A percentile compares a stretch with the other conserved stretches of the same genome.
Evolutionary conservation across 30 jellyfish, hydroid and myxozoan species (phyloP).

Genomic region (Aurelia coerulea): DNA sequence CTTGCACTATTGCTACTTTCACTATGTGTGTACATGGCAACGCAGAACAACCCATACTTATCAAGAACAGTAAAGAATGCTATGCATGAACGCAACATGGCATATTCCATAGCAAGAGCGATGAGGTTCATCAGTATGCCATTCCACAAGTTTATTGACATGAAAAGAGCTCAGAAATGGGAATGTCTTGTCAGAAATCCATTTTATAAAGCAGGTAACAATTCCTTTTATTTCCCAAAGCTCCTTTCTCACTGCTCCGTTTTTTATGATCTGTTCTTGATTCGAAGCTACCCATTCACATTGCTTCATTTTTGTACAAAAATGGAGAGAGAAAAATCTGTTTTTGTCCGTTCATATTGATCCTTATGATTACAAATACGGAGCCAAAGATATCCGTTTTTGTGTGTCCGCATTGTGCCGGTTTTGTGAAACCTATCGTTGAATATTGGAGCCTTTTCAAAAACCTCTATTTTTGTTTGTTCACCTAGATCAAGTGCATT

Average conservation of each 20-base stretch:
- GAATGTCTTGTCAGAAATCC: slow-evolving; percentile 63
- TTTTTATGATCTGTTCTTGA: too few species aligned
- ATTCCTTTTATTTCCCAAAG: background rate
- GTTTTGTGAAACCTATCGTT: too few species aligned
- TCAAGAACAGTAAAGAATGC: slow-evolving; percentile 13
- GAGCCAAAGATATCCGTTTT: too few species aligned
- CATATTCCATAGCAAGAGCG: slow-evolving; percentile 50
- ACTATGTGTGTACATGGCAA: slow-evolving; percentile 29
- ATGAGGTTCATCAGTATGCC: slow-evolving; percentile 63
- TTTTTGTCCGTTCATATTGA: too few species aligned
- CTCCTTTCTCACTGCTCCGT: background rate
- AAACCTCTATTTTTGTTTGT: too few species aligned
- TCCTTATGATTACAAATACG: too few species aligned
- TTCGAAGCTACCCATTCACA: too few species aligned
- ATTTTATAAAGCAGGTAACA: slow-evolving; percentile 40
- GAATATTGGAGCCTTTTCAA: too few species aligned
- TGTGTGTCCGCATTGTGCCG: too few species aligned
- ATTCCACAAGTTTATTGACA: slow-evolving; percentile 40
- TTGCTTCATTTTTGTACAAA: too few species aligned
- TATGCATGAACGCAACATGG: slow-evolving; percentile 59
- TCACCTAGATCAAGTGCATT: too few species aligned
- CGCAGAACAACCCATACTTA: slow-evolving; percentile 46
- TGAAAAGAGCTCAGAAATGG: slow-evolving; percentile 64
- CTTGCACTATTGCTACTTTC: background rate
- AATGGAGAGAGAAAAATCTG: too few species aligned